Evolutionary conservation across 2,113 vertebrate genomes (phyloP).

Genomic region (Nipponia nippon): DNA sequence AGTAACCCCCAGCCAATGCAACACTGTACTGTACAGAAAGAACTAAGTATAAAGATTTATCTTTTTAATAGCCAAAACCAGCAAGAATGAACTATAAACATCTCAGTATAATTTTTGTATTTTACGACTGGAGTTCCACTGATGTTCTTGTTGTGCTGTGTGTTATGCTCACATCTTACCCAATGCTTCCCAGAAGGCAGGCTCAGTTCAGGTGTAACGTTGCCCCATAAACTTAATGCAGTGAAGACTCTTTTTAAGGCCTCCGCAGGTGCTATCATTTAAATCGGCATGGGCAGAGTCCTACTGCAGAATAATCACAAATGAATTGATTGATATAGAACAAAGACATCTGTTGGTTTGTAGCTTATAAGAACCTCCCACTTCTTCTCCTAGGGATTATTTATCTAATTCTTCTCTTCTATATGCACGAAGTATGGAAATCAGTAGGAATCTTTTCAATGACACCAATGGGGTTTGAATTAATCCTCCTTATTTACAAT

Average conservation of each 20-base stretch:
- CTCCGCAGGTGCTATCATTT: background rate
- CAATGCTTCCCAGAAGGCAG: background rate
- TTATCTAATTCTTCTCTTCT: background rate
- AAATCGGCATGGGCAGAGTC: background rate
- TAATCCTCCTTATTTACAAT: background rate
- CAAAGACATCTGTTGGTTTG: background rate
- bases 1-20: background rate
- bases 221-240: background rate
- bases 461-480: background rate
- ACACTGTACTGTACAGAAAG: background rate
- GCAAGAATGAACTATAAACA: background rate
- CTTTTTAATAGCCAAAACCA: background rate
- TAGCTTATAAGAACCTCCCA: background rate
- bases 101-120: background rate
- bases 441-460: background rate
- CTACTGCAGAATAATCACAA: background rate
- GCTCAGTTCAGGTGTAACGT: background rate
- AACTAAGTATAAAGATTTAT: background rate
- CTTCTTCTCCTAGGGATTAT: background rate
- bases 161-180: background rate
- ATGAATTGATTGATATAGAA: background rate
- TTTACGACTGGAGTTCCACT: background rate
- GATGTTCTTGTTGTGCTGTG: background rate
- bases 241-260: background rate
- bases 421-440: background rate